Base-by-base conservation (phyloP, 2,888 invertebrate genomes). In the Meganola albula region DNA sequence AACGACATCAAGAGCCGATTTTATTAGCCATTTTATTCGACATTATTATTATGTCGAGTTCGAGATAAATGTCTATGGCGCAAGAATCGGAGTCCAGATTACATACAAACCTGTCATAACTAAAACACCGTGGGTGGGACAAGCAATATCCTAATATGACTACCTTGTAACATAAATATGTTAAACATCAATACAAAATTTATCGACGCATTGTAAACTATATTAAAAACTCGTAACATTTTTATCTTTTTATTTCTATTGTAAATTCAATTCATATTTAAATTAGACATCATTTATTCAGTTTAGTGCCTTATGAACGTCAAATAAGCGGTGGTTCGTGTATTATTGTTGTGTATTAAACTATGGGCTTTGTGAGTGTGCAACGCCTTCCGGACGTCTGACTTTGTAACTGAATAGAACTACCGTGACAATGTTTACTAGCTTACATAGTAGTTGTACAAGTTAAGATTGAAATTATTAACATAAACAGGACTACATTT, bases 241-340 rank as follows among this genome's bases (percentile, higher is more conserved):
- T n/a, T 12, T 24, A 40, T 11, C 36, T 34, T 37, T 46, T 46
- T 44, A 43, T 34, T 30, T 16, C 31, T 34, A 40, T 40, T 44
- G 31, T 43, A 34, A 28, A 43, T 24, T 29, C 37, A 35, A 53
- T 53, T 53, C 48, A 53, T 51, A 53, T 53, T 53, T 39, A 53
- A 53, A 53, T 53, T 31, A 21, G 32, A 33, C 34, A 40, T 53
- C 44, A 36, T 48, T 51, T 53, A 53, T 51, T 42, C 46, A 48
- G 26, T 53, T 48, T 28, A 39, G 22, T 24, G 45, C 34, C 34
- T 53, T 48, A 44, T 37, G 48, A 37, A 53, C 34, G 51, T 53
- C 48, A 51, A 51, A 48, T 48, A 51, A 39, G 37, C 23, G 23
- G 22, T 31, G 34, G 31, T 16, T 38, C 43, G 43, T 47, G 39